Conservation (phyloP, 2,797 vertebrate species). For the Urocyon cinereoargenteus region DNA sequence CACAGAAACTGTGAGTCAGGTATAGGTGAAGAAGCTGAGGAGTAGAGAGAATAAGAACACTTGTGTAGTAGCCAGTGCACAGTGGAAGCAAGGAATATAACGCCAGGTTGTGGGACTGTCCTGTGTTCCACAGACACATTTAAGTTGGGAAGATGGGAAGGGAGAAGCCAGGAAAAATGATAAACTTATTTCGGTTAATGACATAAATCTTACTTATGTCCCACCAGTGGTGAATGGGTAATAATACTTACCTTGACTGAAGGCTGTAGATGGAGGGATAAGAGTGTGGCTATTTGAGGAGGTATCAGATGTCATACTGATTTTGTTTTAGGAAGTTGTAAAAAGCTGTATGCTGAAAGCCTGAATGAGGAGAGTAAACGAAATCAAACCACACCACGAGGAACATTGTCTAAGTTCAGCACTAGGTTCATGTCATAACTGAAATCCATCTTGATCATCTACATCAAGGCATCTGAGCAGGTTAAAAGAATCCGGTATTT, state of each 20-base stretch:
- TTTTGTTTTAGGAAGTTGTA: not conserved
- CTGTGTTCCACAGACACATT: not conserved
- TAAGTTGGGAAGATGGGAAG: too few species aligned
- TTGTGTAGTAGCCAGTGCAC: not conserved
- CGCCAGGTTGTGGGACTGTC: not conserved
- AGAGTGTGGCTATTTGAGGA: not conserved
- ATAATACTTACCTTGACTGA: not conserved
- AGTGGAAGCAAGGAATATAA: not conserved
- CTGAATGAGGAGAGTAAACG: not conserved
- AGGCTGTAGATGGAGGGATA: not conserved
- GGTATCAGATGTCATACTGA: not conserved
- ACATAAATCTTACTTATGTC: not conserved
- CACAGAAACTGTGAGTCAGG: not conserved
- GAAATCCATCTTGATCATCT: not conserved
- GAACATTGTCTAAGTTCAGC: not conserved
- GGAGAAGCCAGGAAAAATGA: not conserved
- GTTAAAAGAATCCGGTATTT: conserved; percentile 6
- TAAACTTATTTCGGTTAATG: not conserved
- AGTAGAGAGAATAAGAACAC: not conserved
- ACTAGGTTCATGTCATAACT: not conserved
- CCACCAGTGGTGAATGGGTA: not conserved
- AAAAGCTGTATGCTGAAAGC: not conserved
- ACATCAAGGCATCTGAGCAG: not conserved
- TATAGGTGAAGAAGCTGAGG: not conserved
- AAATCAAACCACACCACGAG: not conserved